Base-by-base conservation (phyloP, 2,113 vertebrate species). In the Cyprinus carpio region DNA sequence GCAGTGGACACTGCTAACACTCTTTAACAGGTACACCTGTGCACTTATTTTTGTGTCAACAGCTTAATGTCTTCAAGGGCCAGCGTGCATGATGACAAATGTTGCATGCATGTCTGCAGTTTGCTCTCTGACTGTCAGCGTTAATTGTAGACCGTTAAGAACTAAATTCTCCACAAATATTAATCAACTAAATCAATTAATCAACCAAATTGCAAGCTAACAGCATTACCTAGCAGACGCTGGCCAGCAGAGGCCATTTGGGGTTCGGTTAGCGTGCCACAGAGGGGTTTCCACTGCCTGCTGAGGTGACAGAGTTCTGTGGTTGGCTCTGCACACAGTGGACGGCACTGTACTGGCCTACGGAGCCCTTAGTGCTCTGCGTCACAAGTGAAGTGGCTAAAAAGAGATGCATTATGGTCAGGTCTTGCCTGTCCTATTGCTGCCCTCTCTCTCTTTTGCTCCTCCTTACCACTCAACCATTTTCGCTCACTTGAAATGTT, bases 351-450 rank as follows among this genome's bases (percentile, higher is more conserved):
- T 95, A 88, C 91, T 72, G 20, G 81, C 79, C 86, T 49, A 88
- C 77, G 1, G 81, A 90, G 90, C 82, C 75, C 89, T 81, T 62
- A 82, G 75, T 84, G 89, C 90, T 89, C 89, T 92, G 91, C 93
- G 91, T 94, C 93, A 94, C 89, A 90, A 87, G 89, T 90, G 88
- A 90, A 92, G 90, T 87, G 88, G 91, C 72, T 91, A 88, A 91
- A 91, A 93, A 93, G 90, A 91, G 87, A 85, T 92, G 91, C 91
- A 92, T 94, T 94, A 92, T 93, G 82, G 91, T 78, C 89, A 77
- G 90, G 91, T 87, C 54, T 65, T 43, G 60, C 25, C 27, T 83
- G 25, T 62, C 77, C 46, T 79, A 67, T 46, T 51, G 12, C 65
- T 64, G 84, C 82, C 85, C 86, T 40, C 43, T 9, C 40, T 10